A percentile compares a stretch with the other conserved stretches of the same genome.
phyloP scores from a whole-genome alignment of 2,888 invertebrate species.

The Andrena camellia region DNA sequence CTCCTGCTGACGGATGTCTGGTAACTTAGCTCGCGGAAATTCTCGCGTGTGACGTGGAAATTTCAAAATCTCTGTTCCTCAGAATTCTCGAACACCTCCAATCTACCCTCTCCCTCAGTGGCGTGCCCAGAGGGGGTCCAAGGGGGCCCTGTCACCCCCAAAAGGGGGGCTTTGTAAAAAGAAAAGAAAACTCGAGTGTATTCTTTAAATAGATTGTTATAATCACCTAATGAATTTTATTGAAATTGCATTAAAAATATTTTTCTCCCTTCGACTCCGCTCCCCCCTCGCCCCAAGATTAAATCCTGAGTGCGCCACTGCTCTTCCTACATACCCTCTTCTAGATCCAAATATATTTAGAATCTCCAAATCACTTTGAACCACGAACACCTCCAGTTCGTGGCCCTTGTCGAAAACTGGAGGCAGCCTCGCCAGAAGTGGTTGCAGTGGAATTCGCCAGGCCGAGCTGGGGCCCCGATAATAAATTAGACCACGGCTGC shows the following conservation, averaged over 20 bases:
- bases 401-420: background rate
- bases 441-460: constrained; percentile 28
- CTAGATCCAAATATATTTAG: background rate
- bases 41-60: background rate
- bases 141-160: too few relatives aligned
- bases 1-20: background rate
- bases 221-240: too few relatives aligned
- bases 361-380: background rate
- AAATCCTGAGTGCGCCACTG: too few relatives aligned
- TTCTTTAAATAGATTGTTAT: too few relatives aligned
- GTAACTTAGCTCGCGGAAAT: background rate
- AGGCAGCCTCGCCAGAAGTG: background rate
- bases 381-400: too few relatives aligned
- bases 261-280: too few relatives aligned
- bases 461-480: constrained; percentile 40
- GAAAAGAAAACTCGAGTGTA: too few relatives aligned
- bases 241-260: too few relatives aligned
- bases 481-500: constrained; percentile 76
- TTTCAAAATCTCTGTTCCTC: background rate
- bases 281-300: too few relatives aligned
- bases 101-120: too few relatives aligned
- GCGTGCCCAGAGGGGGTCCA: too few relatives aligned
- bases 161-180: too few relatives aligned
- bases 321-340: background rate
- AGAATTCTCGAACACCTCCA: background rate